Base-by-base conservation (phyloP, 1,140 invertebrate species). In the Pissodes strobi region DNA sequence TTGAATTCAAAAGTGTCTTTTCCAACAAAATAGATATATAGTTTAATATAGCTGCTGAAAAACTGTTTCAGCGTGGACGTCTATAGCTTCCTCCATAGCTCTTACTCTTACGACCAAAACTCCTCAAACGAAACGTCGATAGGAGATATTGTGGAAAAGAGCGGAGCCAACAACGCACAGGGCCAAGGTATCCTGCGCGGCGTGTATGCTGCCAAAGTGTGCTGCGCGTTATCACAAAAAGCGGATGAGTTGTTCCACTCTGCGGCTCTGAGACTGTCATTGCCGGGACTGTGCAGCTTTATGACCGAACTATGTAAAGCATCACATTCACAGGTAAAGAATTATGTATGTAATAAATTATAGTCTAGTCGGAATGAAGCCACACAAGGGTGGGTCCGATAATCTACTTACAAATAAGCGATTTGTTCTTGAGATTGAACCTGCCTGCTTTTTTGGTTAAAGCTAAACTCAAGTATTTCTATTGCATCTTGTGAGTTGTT, bases 191-290 rank as follows among this genome's bases (percentile, higher is more conserved):
- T 93, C 45, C 83, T 95, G 3, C 87, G 87, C 8, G 87, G 90
- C 17, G 85, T 90, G 10, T 89, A 93, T 67, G 90, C 93, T 0
- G 90, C 91, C 0, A 90, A 93, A 74, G 90, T 94, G 1, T 86
- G 94, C 34, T 95, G 93, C 77, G 88, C 90, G 0, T 76, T 97
- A 8, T 91, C 91, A 0, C 90, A 94, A 64, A 89, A 90, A 72
- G 91, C 93, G 0, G 93, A 96, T 75, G 87, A 88, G 63, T 72
- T 93, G 6, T 92, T 92, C 70, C 90, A 93, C 64, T 89, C 94
- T 62, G 90, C 94, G 5, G 92, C 93, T 2, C 84, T 90, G 19
- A 90, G 93, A 59, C 79, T 96, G n/a, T 95, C 94, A 71, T 80
- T 97, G 30, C 85, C 87, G 30, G 87, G 92, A 0, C 78, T 96